Evolutionary conservation across 1,140 invertebrate genomes (phyloP), one percentile per base, ranked within the genome.

Genomic region (Meloidogyne chitwoodi): DNA sequence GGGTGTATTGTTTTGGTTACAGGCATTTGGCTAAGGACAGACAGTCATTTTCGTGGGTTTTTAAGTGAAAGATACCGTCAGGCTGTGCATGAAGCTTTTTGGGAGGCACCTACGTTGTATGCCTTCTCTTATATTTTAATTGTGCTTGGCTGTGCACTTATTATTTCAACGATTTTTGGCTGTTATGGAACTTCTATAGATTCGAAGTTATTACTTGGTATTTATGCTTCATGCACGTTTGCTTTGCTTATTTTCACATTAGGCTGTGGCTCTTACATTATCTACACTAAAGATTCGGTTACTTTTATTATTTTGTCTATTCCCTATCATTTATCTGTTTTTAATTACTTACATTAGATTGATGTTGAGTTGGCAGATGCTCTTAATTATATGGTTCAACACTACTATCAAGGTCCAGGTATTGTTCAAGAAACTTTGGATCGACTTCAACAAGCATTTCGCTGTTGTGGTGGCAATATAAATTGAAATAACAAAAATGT

Each of bases 361-460:
- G 85, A 86, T 63, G 85, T 86, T 16, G 85, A 86, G 63, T 48
- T 86, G 24, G 83, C 84, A 0, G 85, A 87, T 67, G 85, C 85
- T 10, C 63, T 86, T 19, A 85, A 86, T 70, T 86, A 86, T 76
- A 86, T 86, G 85, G 85, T 86, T 24, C 85, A 86, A 65, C 85
- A 86, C 74, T 86, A 86, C 31, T 86, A 86, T 68, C 83, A 85
- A 73, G 85, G 85, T 14, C 65, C 85, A 19, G 80, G 84, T 6
- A 78, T 86, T 34, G 80, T 86, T 11, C 85, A 86, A 68, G 85
- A 86, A 74, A 78, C 76, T 38, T 65, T 86, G 29, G 85, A 86
- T 71, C 69, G 80, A n/a, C 76, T 86, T 6, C 85, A 86, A 74
- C 80, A 82, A 64, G 83, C 86, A 10, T 86, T 86, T 69, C 68